phyloP scores from a whole-genome alignment of 2,113 vertebrate species.

The Phyllostomus discolor region DNA sequence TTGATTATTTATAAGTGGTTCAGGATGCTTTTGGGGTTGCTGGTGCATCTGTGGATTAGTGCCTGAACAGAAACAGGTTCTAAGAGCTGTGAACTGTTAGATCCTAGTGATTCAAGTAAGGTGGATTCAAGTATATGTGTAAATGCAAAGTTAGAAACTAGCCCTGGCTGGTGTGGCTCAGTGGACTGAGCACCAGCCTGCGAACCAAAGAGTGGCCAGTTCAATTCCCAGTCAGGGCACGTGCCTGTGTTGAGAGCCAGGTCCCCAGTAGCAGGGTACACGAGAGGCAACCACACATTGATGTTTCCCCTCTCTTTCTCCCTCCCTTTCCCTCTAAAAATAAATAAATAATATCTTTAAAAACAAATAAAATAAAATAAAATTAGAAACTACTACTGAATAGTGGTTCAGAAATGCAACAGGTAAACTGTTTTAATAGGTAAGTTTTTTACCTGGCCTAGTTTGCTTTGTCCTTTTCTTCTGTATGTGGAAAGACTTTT shows the following conservation, averaged over 20 bases:
- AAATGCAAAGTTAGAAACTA: background rate
- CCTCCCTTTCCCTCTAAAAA: too few relatives aligned
- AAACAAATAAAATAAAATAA: background rate
- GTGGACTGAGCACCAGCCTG: too few relatives aligned
- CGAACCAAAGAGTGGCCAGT: too few relatives aligned
- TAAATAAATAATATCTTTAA: too few relatives aligned
- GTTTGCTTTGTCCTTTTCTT: constrained; percentile 1
- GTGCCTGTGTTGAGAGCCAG: too few relatives aligned
- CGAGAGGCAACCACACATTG: too few relatives aligned
- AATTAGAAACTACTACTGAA: background rate
- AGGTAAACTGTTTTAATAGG: background rate
- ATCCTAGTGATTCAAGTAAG: background rate
- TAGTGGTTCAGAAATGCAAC: background rate
- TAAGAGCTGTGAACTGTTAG: background rate
- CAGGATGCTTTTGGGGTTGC: background rate
- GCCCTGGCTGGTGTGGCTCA: too few relatives aligned
- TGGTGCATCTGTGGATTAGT: background rate
- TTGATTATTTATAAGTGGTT: background rate
- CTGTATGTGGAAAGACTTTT: background rate
- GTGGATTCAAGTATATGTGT: background rate
- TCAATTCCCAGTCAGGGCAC: too few relatives aligned
- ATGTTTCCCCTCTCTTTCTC: too few relatives aligned
- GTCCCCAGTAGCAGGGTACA: too few relatives aligned
- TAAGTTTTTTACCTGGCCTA: background rate
- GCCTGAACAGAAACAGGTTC: background rate